Evolutionary conservation across 2,797 vertebrate species (phyloP).

Genomic region (Thaleichthys pacificus): DNA sequence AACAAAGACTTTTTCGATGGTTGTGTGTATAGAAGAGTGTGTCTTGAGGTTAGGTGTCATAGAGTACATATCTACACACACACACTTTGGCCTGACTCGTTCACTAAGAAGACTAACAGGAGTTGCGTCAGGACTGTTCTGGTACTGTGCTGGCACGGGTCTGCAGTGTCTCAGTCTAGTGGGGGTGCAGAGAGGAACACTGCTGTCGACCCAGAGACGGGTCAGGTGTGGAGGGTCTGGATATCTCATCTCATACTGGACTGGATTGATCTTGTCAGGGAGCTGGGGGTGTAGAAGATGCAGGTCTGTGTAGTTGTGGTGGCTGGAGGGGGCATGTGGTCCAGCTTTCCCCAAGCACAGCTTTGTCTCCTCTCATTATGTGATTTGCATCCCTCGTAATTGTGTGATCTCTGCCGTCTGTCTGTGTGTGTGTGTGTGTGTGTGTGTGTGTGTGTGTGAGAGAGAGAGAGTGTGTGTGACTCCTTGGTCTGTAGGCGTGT

Average conservation of each 20-base stretch:
- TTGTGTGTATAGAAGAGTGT: background rate
- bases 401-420: constrained; percentile 53
- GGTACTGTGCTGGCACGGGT: too few relatives aligned
- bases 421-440: constrained; percentile 24
- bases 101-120: too few relatives aligned
- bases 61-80: background rate
- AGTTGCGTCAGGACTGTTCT: too few relatives aligned
- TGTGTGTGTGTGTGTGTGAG: background rate
- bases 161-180: too few relatives aligned
- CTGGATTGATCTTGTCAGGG: background rate
- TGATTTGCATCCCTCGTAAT: constrained; percentile 50
- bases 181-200: too few relatives aligned
- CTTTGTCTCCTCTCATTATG: constrained; percentile 64
- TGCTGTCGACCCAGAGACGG: too few relatives aligned
- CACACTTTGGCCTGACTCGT: background rate
- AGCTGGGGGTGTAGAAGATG: constrained; percentile 2
- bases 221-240: too few relatives aligned
- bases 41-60: background rate
- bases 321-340: constrained; percentile 26
- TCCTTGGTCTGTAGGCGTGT: constrained; percentile 34
- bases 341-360: constrained; percentile 38
- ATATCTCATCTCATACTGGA: too few relatives aligned
- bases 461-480: background rate
- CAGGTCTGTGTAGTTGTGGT: constrained; percentile 22
- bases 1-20: too few relatives aligned